Evolutionary conservation across 2,888 invertebrate species (phyloP).

Genomic region (Chrysolina oricalcia): DNA sequence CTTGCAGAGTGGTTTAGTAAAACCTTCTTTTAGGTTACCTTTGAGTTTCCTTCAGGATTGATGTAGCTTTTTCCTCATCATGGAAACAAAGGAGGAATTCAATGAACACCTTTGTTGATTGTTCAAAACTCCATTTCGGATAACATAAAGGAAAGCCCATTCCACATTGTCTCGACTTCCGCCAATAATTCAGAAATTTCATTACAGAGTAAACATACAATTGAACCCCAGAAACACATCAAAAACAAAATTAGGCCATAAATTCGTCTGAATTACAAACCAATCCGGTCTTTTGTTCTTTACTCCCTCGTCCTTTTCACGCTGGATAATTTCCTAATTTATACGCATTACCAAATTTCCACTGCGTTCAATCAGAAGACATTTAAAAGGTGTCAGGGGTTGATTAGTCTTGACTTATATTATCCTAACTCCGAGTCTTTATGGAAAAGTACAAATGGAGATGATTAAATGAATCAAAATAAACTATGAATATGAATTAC

Average conservation of each 20-base stretch:
- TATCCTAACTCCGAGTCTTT: background rate
- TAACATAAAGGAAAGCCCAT: slow-evolving; percentile 41
- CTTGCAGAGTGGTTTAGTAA: background rate
- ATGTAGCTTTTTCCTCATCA: slow-evolving; percentile 11
- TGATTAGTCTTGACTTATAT: background rate
- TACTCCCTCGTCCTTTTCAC: slow-evolving; percentile 39
- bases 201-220: slow-evolving; percentile 45
- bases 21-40: background rate
- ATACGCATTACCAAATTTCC: slow-evolving; percentile 49
- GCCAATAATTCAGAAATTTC: slow-evolving; percentile 46
- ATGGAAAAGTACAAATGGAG: background rate
- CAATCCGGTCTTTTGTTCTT: slow-evolving; percentile 48
- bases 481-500: background rate
- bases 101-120: slow-evolving; percentile 41
- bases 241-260: slow-evolving; percentile 46
- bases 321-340: slow-evolving; percentile 52
- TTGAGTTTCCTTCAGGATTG: background rate
- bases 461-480: background rate
- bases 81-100: slow-evolving; percentile 40
- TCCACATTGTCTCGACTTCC: slow-evolving; percentile 44
- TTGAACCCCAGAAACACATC: slow-evolving; percentile 42
- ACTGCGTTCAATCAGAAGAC: slow-evolving; percentile 43
- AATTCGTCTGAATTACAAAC: slow-evolving; percentile 49
- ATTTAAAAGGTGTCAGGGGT: slow-evolving; percentile 31
- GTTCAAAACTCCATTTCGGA: slow-evolving; percentile 40